Evolutionary conservation across 2,797 vertebrate species (phyloP).

Genomic region (Sebastes steindachneri): DNA sequence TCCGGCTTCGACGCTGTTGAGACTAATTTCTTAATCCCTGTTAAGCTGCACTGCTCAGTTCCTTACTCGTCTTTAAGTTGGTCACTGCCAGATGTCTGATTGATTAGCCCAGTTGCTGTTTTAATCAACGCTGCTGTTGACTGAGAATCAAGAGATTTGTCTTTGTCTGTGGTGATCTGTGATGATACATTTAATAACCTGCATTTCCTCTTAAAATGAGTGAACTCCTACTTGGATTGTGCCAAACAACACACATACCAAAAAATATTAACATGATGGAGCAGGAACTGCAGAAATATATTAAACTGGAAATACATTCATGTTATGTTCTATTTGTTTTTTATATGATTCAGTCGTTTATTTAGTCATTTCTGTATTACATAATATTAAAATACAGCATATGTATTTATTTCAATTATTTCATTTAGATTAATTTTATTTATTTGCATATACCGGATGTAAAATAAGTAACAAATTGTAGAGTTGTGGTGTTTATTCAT

Average conservation of each 20-base stretch:
- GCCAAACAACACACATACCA: background rate
- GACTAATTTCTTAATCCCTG: background rate
- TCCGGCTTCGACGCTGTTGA: background rate
- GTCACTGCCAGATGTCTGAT: background rate
- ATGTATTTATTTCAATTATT: background rate
- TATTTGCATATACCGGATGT: constrained; percentile 2
- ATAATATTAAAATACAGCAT: background rate
- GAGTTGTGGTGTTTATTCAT: constrained; percentile 29
- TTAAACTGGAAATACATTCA: background rate
- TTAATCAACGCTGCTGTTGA: background rate
- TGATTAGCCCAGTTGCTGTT: background rate
- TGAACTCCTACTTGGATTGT: background rate
- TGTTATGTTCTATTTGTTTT: background rate
- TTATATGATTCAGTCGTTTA: background rate
- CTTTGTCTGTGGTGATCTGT: background rate
- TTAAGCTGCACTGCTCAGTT: background rate
- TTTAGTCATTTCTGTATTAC: background rate
- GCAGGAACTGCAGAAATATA: background rate
- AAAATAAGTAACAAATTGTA: constrained; percentile 12
- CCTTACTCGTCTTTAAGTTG: background rate
- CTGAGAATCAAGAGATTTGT: background rate
- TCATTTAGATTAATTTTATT: background rate
- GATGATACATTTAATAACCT: background rate
- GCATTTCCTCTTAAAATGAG: background rate
- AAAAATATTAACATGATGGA: background rate